These are phyloP conservation scores for Ornithoptera priamus DNA, from an alignment of 2,888 invertebrate genomes.

Conservation along the genomic window DNA sequence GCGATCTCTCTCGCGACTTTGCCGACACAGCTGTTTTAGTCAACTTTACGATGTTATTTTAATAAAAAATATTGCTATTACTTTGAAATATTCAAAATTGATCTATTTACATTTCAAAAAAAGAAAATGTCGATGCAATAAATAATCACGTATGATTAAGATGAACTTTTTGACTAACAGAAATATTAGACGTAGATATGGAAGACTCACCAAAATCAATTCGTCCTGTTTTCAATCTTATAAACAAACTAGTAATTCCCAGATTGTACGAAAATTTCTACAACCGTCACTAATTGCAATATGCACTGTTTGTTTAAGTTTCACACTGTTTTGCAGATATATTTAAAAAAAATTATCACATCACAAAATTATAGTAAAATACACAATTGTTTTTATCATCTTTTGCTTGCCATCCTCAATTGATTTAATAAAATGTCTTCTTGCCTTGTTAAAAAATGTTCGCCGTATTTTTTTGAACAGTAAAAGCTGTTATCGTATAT, in stretches of 20 bases:
- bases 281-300: slow-evolving; percentile 23
- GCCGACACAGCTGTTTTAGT: slow-evolving; percentile 51
- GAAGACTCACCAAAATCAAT: slow-evolving; percentile 39
- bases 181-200: slow-evolving; percentile 9
- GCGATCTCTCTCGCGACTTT: slow-evolving; percentile 25
- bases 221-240: slow-evolving; percentile 14
- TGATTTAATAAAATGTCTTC: slow-evolving; percentile 42
- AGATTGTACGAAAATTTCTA: slow-evolving; percentile 29
- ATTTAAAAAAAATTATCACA: slow-evolving; percentile 19
- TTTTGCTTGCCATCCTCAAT: slow-evolving; percentile 59
- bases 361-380: slow-evolving; percentile 24
- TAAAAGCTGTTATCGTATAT: slow-evolving; percentile 51
- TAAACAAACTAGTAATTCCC: slow-evolving; percentile 29
- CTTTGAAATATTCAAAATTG: background rate
- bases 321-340: slow-evolving; percentile 15
- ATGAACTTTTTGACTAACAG: too few relatives aligned
- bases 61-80: background rate
- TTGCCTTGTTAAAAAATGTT: slow-evolving; percentile 43
- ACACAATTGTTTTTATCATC: slow-evolving; percentile 47
- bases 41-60: slow-evolving; percentile 6
- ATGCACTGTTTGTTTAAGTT: slow-evolving; percentile 26
- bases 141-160: too few relatives aligned
- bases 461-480: slow-evolving; percentile 54
- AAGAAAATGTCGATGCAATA: background rate
- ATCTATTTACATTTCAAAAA: background rate